Base-by-base conservation (phyloP, 1,140 invertebrate genomes). In the Dendroctonus valens region DNA sequence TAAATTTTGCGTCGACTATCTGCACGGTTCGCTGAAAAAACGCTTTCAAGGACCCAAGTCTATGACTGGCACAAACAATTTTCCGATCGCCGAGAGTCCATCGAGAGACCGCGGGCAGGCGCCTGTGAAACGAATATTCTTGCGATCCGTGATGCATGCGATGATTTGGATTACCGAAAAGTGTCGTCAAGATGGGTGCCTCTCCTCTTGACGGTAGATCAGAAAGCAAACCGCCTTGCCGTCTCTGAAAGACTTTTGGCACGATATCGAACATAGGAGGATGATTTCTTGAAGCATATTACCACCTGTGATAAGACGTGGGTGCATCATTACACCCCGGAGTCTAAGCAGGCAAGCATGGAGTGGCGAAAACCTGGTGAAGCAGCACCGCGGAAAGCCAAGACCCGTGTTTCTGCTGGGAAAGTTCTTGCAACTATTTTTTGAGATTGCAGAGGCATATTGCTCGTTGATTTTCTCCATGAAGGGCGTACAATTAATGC, bases 321-420 rank as follows among this genome's bases (percentile, higher is more conserved):
- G 57, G 48, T 67, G 1, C 59, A 67, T 41, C 65, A 67, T 42
- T 62, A 67, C 42, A 67, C 59, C 12, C 42, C 51, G 0, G 41
- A 62, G 40, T 62, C 42, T 7, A 62, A 62, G 11, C 5, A 14
- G 14, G 51, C 50, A 5, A 52, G 49, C 49, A 55, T 61, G 48
- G 41, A 67, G 59, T 62, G 65, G 44, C n/a, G n/a, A n/a, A n/a
- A n/a, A n/a, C n/a, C n/a, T n/a, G n/a, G n/a, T n/a, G n/a, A n/a
- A n/a, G n/a, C 57, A 39, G 41, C 11, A 2, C 59, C 42, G 54
- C 50, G 41, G 49, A 52, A 55, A 49, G 41, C 11, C n/a, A 62
- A 44, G 51, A n/a, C 42, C 5, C 50, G 57, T 8, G 44, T 61
- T 41, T 61, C 55, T 15, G 46, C 26, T 41, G 59, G 50, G 1